Conservation (phyloP, 2,888 invertebrate genomes). For the Apamea crenata region DNA sequence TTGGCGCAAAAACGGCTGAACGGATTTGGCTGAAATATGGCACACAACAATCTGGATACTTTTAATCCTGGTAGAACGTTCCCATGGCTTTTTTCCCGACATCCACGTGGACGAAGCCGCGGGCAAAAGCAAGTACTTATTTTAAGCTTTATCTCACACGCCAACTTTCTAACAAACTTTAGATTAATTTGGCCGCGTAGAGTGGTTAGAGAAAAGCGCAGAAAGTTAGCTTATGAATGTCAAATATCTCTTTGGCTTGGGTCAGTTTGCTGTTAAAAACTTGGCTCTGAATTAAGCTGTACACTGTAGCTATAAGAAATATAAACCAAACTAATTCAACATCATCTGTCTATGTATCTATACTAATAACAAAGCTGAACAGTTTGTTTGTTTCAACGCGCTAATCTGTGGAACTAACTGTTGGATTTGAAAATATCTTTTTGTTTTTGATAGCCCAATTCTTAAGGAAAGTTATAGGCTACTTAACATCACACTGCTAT, state of each 20-base stretch:
- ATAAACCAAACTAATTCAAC: not conserved
- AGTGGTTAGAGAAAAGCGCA: not conserved
- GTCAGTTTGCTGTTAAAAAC: not conserved
- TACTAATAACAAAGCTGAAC: not conserved
- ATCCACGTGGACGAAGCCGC: not conserved
- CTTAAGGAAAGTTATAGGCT: no score
- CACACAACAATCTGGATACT: not conserved
- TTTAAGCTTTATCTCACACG: not conserved
- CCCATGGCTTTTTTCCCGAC: not conserved
- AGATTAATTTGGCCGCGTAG: not conserved
- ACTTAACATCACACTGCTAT: no score
- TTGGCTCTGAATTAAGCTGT: not conserved
- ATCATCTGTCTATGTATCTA: not conserved
- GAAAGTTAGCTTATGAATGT: constrained; percentile 11
- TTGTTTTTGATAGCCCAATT: no score
- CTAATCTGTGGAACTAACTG: not conserved
- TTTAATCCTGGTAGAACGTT: not conserved
- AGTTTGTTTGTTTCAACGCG: not conserved
- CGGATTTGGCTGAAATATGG: not conserved
- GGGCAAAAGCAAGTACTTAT: not conserved
- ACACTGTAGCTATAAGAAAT: not conserved
- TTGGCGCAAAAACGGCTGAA: not conserved
- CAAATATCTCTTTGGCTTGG: not conserved
- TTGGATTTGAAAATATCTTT: not conserved
- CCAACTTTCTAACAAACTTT: not conserved